Evolutionary conservation across 1,140 invertebrate species (phyloP).

Genomic region (Epicauta chinensis): DNA sequence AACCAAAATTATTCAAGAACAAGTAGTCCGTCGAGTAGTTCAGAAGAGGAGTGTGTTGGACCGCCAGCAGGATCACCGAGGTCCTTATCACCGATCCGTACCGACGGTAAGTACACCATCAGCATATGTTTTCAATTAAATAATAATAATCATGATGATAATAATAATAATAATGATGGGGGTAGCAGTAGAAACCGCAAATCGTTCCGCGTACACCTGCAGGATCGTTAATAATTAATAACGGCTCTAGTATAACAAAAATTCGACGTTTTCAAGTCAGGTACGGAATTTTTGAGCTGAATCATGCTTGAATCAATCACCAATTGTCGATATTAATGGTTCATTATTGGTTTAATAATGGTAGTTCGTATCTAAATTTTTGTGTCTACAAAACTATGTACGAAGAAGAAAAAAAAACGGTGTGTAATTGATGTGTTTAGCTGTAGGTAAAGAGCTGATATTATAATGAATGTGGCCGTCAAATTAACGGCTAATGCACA

Average conservation of each 20-base stretch:
- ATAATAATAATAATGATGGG: too few relatives aligned
- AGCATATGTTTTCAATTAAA: too few relatives aligned
- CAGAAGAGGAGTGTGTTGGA: conserved; percentile 38
- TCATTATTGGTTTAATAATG: conserved; percentile 41
- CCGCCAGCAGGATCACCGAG: conserved; percentile 34
- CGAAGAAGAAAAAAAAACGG: conserved; percentile 15
- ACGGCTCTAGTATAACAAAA: conserved; percentile 4
- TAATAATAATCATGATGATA: too few relatives aligned
- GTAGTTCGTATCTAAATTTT: conserved; percentile 34
- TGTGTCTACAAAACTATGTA: conserved; percentile 21
- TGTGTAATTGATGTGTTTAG: conserved; percentile 24
- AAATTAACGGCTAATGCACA: conserved; percentile 24
- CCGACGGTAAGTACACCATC: conserved; percentile 36
- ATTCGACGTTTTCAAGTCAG: conserved; percentile 5
- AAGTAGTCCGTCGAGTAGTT: conserved; percentile 38
- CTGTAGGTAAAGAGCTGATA: conserved; percentile 20
- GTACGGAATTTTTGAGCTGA: conserved; percentile 25
- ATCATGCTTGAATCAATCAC: conserved; percentile 35
- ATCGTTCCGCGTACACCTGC: conserved; percentile 10
- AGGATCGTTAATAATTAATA: conserved; percentile 13
- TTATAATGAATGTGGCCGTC: conserved; percentile 23
- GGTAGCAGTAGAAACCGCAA: conserved; percentile 7
- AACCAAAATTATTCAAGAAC: conserved; percentile 39
- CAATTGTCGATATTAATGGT: conserved; percentile 41
- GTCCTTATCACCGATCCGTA: conserved; percentile 32